Conservation (phyloP, 2,888 invertebrate genomes). For the Tachina lurida region DNA sequence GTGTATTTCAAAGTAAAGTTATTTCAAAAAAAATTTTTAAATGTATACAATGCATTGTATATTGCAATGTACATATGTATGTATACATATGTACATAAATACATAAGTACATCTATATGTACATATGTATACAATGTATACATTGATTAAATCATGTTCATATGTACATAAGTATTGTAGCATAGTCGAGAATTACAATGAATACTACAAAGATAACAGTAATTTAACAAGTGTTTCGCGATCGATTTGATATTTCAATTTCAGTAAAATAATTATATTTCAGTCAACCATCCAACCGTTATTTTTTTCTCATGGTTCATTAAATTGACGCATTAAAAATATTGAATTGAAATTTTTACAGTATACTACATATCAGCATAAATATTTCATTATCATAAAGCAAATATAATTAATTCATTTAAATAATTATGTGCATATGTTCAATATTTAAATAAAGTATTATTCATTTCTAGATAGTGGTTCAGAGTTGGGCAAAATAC, state of each 20-base stretch:
- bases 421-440: not conserved
- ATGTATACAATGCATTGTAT: too few relatives aligned
- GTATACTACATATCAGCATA: conserved; percentile 4
- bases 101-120: too few relatives aligned
- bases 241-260: conserved; percentile 34
- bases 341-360: conserved; percentile 16
- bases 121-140: too few relatives aligned
- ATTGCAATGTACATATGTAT: too few relatives aligned
- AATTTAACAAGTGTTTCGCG: conserved; percentile 25
- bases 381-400: conserved; percentile 4
- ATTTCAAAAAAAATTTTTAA: too few relatives aligned
- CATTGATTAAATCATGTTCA: too few relatives aligned
- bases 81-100: too few relatives aligned
- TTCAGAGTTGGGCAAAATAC: too few relatives aligned
- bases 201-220: conserved; percentile 17
- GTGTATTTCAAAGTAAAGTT: too few relatives aligned
- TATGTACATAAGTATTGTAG: too few relatives aligned
- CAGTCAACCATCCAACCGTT: conserved; percentile 34
- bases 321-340: conserved; percentile 55
- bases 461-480: not conserved
- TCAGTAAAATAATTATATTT: conserved; percentile 26
- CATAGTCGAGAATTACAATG: not conserved
- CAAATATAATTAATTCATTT: not conserved
- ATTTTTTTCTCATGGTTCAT: conserved; percentile 35
- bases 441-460: not conserved